phyloP scores from a whole-genome alignment of 2,797 vertebrate genomes.

The Oreochromis mossambicus region DNA sequence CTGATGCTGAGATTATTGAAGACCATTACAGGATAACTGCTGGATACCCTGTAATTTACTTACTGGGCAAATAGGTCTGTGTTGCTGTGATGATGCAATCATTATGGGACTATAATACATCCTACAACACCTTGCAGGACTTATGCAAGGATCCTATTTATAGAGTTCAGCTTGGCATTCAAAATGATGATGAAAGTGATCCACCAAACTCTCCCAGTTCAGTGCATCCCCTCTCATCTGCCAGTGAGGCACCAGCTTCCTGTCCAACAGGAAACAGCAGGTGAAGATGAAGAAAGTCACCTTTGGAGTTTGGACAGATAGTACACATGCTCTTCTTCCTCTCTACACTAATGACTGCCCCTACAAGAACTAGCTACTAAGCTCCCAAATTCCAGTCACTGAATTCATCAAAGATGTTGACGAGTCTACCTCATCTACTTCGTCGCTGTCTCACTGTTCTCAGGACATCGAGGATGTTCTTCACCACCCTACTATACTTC shows the following conservation, averaged over 20 bases:
- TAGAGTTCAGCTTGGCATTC: background rate
- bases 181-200: background rate
- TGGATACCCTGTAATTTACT: background rate
- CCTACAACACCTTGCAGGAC: background rate
- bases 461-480: background rate
- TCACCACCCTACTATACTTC: background rate
- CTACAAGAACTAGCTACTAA: background rate
- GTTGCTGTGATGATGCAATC: background rate
- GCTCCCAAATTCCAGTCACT: background rate
- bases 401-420: background rate
- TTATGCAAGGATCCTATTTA: background rate
- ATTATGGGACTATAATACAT: background rate
- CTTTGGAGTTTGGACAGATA: background rate
- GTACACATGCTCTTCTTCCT: background rate
- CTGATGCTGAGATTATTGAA: background rate
- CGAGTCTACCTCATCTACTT: background rate
- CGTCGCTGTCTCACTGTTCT: background rate
- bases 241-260: background rate
- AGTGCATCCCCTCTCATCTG: background rate
- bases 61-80: background rate
- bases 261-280: background rate
- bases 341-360: background rate
- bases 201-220: background rate
- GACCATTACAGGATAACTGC: background rate
- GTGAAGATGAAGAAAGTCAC: background rate